Evolutionary conservation across 2,888 invertebrate species (phyloP).

Genomic region (Sarcophaga carnaria): DNA sequence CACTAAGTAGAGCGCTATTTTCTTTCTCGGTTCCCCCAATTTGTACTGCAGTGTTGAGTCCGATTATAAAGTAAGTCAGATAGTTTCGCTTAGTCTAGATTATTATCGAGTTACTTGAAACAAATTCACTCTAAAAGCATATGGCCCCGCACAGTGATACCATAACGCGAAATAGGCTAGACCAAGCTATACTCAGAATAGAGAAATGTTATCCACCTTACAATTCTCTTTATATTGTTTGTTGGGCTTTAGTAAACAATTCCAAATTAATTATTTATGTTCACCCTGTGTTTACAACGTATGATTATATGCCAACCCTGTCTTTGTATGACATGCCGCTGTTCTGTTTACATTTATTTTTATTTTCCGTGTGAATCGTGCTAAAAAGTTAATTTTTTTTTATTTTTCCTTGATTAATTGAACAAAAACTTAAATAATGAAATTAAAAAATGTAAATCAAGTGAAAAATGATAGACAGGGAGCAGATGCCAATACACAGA

Average conservation of each 20-base stretch:
- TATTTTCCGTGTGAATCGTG: background rate
- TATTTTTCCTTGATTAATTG: conserved; percentile 13
- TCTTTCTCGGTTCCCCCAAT: no score
- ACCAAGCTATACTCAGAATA: no score
- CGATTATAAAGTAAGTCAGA: no score
- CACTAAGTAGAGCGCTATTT: no score
- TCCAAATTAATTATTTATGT: background rate
- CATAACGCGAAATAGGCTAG: no score
- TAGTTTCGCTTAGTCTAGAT: no score
- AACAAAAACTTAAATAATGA: conserved; percentile 56
- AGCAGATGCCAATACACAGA: conserved; percentile 42
- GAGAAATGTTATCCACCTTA: background rate
- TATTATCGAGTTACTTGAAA: no score
- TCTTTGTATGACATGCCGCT: background rate
- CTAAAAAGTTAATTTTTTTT: background rate
- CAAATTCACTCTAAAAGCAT: no score
- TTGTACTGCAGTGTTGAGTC: no score
- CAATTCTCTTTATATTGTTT: background rate
- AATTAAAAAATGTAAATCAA: conserved; percentile 56
- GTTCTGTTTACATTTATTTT: conserved; percentile 47
- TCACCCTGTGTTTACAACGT: conserved; percentile 6
- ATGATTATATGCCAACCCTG: conserved; percentile 33
- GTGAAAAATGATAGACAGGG: conserved; percentile 32
- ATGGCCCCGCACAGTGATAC: no score
- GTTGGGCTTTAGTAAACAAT: no score